Evolutionary conservation across 2,113 vertebrate species (phyloP).

Genomic region (Pygoscelis antarcticus): DNA sequence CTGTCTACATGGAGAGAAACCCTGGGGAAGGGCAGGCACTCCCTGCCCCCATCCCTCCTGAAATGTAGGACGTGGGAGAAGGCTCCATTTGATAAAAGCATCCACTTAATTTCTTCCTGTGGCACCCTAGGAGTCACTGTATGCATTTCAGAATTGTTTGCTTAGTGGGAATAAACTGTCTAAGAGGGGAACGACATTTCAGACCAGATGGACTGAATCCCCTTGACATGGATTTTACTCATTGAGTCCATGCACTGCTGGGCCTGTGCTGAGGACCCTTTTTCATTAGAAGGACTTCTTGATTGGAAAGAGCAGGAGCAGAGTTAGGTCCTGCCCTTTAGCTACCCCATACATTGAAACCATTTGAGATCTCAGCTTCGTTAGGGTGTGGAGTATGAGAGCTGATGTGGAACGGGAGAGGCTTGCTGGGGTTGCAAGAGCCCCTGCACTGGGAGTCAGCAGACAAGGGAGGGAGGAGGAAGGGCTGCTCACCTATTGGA

Average conservation of each 20-base stretch:
- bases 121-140: background rate
- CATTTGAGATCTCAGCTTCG: background rate
- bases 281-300: background rate
- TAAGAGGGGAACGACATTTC: rapidly evolving
- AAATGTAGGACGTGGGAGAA: background rate
- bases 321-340: background rate
- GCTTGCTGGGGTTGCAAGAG: rapidly evolving
- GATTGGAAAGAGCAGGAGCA: background rate
- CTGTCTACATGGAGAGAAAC: slow-evolving; percentile 25
- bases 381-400: background rate
- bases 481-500: background rate
- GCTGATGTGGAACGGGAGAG: background rate
- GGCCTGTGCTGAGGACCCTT: background rate
- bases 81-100: background rate
- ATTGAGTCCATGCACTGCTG: background rate
- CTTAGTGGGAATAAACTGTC: background rate
- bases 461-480: background rate
- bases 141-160: background rate
- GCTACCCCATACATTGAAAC: background rate
- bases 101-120: background rate
- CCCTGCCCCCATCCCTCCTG: background rate
- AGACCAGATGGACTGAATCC: background rate
- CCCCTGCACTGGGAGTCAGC: background rate
- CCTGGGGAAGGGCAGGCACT: slow-evolving; percentile 9
- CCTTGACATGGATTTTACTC: background rate